Conservation (phyloP, 2,797 vertebrate genomes). For the Lagodon rhomboides region DNA sequence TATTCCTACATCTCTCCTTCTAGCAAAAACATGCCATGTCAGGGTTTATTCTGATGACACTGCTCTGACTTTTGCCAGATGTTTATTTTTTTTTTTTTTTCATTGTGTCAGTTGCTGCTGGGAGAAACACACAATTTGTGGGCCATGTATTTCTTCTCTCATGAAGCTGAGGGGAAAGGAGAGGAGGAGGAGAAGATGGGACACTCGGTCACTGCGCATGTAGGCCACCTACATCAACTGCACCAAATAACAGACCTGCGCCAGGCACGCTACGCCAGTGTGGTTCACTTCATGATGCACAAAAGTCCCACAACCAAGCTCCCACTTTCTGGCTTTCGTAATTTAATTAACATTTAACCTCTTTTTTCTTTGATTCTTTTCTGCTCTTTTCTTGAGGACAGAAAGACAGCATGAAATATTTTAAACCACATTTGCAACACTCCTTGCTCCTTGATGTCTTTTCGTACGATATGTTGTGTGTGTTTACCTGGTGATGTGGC, state of each 20-base stretch:
- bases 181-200: constrained; percentile 15
- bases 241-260: constrained; percentile 31
- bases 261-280: constrained; percentile 26
- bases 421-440: background rate
- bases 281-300: constrained; percentile 27
- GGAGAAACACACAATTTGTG: constrained; percentile 13
- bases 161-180: constrained; percentile 25
- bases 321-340: constrained; percentile 15
- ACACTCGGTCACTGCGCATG: constrained; percentile 68
- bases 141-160: constrained; percentile 5
- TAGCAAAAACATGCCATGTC: constrained; percentile 1
- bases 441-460: background rate
- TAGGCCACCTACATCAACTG: constrained; percentile 60
- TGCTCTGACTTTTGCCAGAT: background rate
- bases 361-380: constrained; percentile 1
- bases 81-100: constrained; percentile 15
- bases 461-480: background rate
- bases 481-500: constrained; percentile 92
- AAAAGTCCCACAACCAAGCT: constrained; percentile 24
- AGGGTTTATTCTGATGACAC: constrained; percentile 19
- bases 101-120: background rate
- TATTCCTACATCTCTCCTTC: background rate
- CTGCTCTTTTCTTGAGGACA: background rate
- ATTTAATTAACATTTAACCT: constrained; percentile 10
- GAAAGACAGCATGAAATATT: background rate